Base-by-base conservation (phyloP, 2,888 invertebrate genomes). In the Peribatodes rhomboidaria region DNA sequence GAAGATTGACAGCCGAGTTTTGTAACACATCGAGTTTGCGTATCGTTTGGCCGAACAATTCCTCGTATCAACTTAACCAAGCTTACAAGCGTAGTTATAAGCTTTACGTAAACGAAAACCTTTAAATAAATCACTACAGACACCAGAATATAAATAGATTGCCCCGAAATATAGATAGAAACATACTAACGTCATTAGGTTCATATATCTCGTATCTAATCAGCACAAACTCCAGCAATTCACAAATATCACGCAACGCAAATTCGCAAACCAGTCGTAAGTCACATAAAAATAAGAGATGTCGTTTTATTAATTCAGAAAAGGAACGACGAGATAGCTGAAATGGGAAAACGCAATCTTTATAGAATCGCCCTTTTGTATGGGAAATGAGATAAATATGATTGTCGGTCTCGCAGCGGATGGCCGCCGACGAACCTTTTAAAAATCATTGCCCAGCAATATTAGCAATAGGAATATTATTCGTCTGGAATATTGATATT, bases 301-400 rank as follows among this genome's bases (percentile, higher is more conserved):
- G 37, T 54, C 52, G 46, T 53, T 64, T 55, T 22, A 60, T 58
- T 66, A 66, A 61, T 61, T 61, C 57, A 44, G 46, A 64, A 58
- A 64, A 47, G 41, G 18, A 41, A 47, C 14, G 41, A 33, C 33
- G 41, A 64, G 49, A 61, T 50, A 44, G 39, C 46, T 20, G 49
- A 47, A 60, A 57, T 49, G 61, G 58, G 49, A 42, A 53, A 50
- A 41, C 57, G 50, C 59, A 67, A 62, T 62, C 56, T 59, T 59
- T 49, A 42, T 54, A 42, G 54, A 64, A 55, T 54, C 54, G 16
- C 33, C 49, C 53, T 60, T 62, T 68, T 68, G 62, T 62, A 59
- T 27, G 47, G 68, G 47, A 59, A 65, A 65, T 68, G 65, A 68
- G 56, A 62, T 65, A 65, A 65, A 52, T 59, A 68, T 62, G 56